Conservation (phyloP, 2,797 vertebrate genomes). For the Lacerta viridis region DNA sequence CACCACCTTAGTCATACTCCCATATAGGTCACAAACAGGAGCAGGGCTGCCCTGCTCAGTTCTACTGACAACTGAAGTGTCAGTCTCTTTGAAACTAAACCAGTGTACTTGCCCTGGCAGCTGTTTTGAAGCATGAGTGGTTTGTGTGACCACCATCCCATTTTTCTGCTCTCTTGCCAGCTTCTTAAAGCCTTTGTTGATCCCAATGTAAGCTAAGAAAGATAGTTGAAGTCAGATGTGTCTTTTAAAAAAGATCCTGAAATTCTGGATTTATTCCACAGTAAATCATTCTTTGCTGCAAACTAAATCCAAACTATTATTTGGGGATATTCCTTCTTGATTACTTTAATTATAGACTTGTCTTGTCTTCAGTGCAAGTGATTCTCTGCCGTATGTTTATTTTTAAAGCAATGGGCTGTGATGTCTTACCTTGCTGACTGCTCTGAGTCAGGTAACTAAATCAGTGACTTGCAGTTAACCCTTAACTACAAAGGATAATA, state of each 20-base stretch:
- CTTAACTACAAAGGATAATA: not conserved
- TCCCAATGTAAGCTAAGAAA: not conserved
- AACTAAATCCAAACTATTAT: not conserved
- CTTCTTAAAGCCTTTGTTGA: not conserved
- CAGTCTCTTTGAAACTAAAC: not conserved
- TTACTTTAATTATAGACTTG: not conserved
- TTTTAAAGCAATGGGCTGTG: not conserved
- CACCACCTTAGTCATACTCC: not conserved
- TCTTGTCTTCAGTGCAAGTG: not conserved
- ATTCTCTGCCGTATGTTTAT: not conserved
- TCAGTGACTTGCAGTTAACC: not conserved
- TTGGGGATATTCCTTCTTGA: not conserved
- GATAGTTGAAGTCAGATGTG: not conserved
- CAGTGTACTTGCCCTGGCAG: not conserved
- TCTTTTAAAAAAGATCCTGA: constrained; percentile 6
- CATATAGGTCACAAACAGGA: not conserved
- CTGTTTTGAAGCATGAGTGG: not conserved
- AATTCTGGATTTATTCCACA: not conserved
- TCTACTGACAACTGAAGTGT: not conserved
- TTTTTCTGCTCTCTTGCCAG: not conserved
- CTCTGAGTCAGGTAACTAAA: not conserved
- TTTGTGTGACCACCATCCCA: not conserved
- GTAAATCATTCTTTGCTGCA: not conserved
- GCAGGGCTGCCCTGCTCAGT: not conserved
- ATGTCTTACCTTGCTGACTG: not conserved